These are phyloP conservation scores for Conistra vaccinii DNA, from an alignment of 2,888 invertebrate species.

Conservation along the genomic window DNA sequence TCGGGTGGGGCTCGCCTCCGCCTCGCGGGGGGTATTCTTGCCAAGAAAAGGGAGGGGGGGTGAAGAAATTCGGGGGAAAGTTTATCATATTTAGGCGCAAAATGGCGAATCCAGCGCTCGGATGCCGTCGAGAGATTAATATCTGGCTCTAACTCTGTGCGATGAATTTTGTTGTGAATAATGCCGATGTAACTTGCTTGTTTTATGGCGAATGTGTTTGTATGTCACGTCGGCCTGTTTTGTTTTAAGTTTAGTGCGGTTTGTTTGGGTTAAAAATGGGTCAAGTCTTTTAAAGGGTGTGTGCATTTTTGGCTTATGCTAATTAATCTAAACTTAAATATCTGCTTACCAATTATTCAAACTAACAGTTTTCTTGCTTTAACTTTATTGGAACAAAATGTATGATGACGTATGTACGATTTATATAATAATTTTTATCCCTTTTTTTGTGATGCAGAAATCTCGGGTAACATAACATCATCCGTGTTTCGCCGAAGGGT, in stretches of 20 bases:
- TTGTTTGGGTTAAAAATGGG: conserved; percentile 37
- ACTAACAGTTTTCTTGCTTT: background rate
- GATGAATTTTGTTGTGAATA: conserved; percentile 88
- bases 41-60: conserved; percentile 82
- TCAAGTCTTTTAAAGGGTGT: conserved; percentile 23
- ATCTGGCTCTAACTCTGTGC: conserved; percentile 89
- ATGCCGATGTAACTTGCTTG: conserved; percentile 84
- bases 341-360: background rate
- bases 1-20: conserved; percentile 76
- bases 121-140: conserved; percentile 89
- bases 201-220: conserved; percentile 75
- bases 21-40: conserved; percentile 76
- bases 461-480: background rate
- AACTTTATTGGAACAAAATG: background rate
- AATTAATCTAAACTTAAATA: background rate
- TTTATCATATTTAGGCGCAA: conserved; percentile 91
- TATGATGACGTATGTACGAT: too few relatives aligned
- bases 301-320: background rate
- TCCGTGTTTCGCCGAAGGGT: too few relatives aligned
- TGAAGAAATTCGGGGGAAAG: conserved; percentile 90
- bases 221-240: conserved; percentile 54
- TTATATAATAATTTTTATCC: background rate
- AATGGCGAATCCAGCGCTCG: conserved; percentile 90
- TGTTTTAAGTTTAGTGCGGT: conserved; percentile 39
- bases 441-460: background rate